These are phyloP conservation scores for Solenopsis invicta DNA, from an alignment of 1,140 invertebrate genomes.

Conservation along the genomic window DNA sequence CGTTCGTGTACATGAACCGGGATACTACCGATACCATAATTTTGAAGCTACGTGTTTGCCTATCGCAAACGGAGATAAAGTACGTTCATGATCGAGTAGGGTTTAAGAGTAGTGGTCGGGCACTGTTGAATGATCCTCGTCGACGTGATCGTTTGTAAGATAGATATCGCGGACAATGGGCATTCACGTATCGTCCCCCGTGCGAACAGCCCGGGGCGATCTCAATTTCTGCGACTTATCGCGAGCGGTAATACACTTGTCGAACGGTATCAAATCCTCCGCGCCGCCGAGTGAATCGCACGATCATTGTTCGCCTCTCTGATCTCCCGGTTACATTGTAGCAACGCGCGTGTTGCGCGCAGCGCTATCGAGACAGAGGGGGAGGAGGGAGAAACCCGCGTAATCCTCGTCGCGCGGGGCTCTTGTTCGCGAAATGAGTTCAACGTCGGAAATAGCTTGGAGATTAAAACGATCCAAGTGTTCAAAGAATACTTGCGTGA, in stretches of 20 bases:
- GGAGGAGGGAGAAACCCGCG: neutral
- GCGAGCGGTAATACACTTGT: slow-evolving; percentile 44
- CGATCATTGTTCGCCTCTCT: slow-evolving; percentile 33
- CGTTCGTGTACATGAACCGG: neutral
- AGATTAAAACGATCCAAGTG: neutral
- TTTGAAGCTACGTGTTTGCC: slow-evolving; percentile 23
- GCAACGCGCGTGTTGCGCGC: neutral
- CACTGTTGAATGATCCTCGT: slow-evolving; percentile 40
- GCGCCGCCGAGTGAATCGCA: neutral
- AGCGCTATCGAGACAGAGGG: neutral
- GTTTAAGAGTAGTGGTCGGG: slow-evolving; percentile 27
- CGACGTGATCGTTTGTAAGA: slow-evolving; percentile 58
- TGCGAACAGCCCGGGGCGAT: slow-evolving; percentile 8
- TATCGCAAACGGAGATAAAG: slow-evolving; percentile 25
- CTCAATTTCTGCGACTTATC: slow-evolving; percentile 59
- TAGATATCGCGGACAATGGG: slow-evolving; percentile 54
- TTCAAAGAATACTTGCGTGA: neutral
- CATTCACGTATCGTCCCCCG: slow-evolving; percentile 26
- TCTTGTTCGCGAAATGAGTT: neutral
- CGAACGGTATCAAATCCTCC: slow-evolving; percentile 16
- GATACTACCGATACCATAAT: neutral
- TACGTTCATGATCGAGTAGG: slow-evolving; percentile 23
- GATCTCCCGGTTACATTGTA: neutral
- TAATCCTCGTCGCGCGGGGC: neutral
- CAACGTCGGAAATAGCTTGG: neutral